Evolutionary conservation across 2,888 invertebrate species (phyloP).

Genomic region (Plebejus melissa): DNA sequence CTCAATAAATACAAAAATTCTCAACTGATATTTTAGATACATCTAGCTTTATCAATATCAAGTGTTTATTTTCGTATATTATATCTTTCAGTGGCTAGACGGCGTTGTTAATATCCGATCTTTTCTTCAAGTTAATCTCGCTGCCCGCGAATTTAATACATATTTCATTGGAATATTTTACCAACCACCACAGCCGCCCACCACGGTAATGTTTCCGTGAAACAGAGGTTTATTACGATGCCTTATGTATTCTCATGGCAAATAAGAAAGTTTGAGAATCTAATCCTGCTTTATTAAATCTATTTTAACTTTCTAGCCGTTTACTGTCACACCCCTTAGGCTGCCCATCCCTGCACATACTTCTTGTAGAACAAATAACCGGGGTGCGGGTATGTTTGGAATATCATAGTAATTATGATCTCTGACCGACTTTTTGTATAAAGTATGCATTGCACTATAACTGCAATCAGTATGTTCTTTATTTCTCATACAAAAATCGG

Average conservation of each 20-base stretch:
- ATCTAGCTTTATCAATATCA: no score
- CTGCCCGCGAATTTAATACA: slow-evolving; percentile 70
- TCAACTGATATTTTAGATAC: no score
- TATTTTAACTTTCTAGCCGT: background rate
- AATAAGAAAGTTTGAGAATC: background rate
- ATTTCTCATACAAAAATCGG: no score
- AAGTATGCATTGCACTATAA: no score
- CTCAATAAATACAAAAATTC: no score
- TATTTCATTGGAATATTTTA: slow-evolving; percentile 74
- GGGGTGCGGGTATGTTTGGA: no score
- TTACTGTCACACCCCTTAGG: background rate
- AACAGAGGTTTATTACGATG: slow-evolving; percentile 61
- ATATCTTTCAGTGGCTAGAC: slow-evolving; percentile 40
- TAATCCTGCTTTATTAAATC: background rate
- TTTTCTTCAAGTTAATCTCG: slow-evolving; percentile 58
- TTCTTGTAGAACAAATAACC: no score
- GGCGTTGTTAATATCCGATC: slow-evolving; percentile 59
- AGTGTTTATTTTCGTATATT: slow-evolving; percentile 25
- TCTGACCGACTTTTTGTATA: no score
- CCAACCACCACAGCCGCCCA: slow-evolving; percentile 49
- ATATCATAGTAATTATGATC: no score
- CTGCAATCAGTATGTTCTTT: no score
- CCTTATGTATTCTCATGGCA: slow-evolving; percentile 28
- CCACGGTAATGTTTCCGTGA: slow-evolving; percentile 51
- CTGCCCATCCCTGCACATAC: no score